A percentile compares a stretch with the other conserved stretches of the same genome.
Conservation (phyloP, 2,888 invertebrate genomes). For the Emmelina monodactyla region DNA sequence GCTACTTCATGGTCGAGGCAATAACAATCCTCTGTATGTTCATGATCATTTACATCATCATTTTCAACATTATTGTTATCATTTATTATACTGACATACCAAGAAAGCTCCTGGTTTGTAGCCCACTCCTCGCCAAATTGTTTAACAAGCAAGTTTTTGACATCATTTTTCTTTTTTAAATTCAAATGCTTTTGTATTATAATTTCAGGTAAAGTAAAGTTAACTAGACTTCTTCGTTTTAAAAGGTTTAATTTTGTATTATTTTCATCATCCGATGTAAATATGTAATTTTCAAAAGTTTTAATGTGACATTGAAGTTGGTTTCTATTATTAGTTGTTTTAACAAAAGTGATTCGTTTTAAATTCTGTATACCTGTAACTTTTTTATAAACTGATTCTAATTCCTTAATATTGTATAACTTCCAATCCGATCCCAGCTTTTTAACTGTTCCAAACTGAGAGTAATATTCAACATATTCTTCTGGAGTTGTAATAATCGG, state of each 20-base stretch:
- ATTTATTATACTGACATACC: conserved; percentile 3
- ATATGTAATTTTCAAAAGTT: conserved; percentile 1
- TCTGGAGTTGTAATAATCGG: background rate
- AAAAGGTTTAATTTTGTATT: conserved; percentile 1
- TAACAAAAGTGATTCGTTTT: conserved; percentile 1
- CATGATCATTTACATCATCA: conserved; percentile 3
- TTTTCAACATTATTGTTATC: conserved; percentile 2
- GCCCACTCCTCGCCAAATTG: conserved; percentile 3
- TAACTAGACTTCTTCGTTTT: conserved; percentile 2
- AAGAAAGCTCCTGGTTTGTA: conserved; percentile 2
- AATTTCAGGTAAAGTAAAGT: conserved; percentile 3
- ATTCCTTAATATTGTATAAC: conserved; percentile 2
- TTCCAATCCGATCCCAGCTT: background rate
- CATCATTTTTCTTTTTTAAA: conserved; percentile 4
- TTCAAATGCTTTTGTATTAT: conserved; percentile 2
- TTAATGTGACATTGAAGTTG: conserved; percentile 1
- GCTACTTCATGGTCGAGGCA: conserved; percentile 3
- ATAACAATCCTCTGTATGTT: conserved; percentile 4
- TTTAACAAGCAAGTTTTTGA: conserved; percentile 3
- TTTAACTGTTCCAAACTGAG: background rate
- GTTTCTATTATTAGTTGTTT: background rate
- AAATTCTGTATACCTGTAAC: background rate
- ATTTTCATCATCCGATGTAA: conserved; percentile 1
- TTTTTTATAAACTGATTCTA: conserved; percentile 1
- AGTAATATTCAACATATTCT: conserved; percentile 2